Conservation (phyloP, 2,797 vertebrate genomes). For the Cetoscarus ocellatus region DNA sequence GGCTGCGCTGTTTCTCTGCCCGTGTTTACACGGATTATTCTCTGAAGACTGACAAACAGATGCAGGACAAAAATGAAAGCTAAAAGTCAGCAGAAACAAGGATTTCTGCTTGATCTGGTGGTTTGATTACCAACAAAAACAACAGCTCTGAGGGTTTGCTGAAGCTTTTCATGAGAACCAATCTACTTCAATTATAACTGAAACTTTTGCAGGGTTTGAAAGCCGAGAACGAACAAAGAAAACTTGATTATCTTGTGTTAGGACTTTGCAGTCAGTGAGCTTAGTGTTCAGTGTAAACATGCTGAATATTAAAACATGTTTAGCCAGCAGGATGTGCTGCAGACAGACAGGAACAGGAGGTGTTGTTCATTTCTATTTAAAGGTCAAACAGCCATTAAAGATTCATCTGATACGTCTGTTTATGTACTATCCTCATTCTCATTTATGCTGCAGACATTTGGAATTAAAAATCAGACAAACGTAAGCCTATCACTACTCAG, state of each 20-base stretch:
- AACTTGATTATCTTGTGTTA: too few species aligned
- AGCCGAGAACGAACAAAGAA: background rate
- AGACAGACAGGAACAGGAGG: constrained; percentile 1
- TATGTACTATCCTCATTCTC: background rate
- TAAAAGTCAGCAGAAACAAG: constrained; percentile 14
- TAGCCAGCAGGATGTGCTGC: background rate
- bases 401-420: constrained; percentile 6
- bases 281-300: background rate
- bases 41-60: constrained; percentile 9
- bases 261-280: too few species aligned
- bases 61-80: background rate
- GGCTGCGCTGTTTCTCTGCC: background rate
- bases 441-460: too few species aligned
- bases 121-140: constrained; percentile 15
- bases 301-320: constrained; percentile 15
- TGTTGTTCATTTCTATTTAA: constrained; percentile 2
- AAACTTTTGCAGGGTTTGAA: background rate
- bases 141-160: background rate
- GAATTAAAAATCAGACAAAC: background rate
- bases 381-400: constrained; percentile 19
- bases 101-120: constrained; percentile 7
- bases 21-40: constrained; percentile 11
- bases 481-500: background rate
- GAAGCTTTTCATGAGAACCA: background rate
- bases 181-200: background rate